phyloP scores from a whole-genome alignment of 2,113 vertebrate genomes.

The Daboia siamensis region DNA sequence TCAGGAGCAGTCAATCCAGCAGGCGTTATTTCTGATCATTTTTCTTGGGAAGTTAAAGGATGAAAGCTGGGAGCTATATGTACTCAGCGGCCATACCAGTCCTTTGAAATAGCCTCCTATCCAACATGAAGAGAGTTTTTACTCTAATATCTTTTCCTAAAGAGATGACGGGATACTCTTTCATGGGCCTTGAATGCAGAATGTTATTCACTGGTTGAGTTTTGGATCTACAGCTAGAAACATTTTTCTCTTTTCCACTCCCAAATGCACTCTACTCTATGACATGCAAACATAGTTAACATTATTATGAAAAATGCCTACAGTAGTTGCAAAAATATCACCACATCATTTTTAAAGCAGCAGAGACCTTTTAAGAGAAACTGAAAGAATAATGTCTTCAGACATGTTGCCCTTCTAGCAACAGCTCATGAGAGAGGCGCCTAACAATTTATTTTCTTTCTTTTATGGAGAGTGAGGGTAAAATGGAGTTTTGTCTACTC shows the following conservation, averaged over 20 bases:
- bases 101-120: not conserved
- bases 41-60: not conserved
- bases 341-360: not conserved
- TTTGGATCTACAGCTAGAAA: not conserved
- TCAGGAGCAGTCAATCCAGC: not conserved
- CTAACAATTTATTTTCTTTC: not conserved
- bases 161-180: not conserved
- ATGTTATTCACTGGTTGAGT: not conserved
- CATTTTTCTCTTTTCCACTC: not conserved
- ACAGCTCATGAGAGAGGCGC: not conserved
- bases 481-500: not conserved
- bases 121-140: not conserved
- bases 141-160: not conserved
- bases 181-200: not conserved
- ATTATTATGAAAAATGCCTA: not conserved
- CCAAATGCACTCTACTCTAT: not conserved
- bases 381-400: not conserved
- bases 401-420: not conserved
- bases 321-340: not conserved
- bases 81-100: not conserved
- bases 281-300: not conserved
- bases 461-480: not conserved
- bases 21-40: not conserved
- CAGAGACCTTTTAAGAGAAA: not conserved
- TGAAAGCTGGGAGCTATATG: not conserved